These are phyloP conservation scores for Salminus brasiliensis DNA, from an alignment of 2,113 vertebrate genomes.

Conservation along the genomic window DNA sequence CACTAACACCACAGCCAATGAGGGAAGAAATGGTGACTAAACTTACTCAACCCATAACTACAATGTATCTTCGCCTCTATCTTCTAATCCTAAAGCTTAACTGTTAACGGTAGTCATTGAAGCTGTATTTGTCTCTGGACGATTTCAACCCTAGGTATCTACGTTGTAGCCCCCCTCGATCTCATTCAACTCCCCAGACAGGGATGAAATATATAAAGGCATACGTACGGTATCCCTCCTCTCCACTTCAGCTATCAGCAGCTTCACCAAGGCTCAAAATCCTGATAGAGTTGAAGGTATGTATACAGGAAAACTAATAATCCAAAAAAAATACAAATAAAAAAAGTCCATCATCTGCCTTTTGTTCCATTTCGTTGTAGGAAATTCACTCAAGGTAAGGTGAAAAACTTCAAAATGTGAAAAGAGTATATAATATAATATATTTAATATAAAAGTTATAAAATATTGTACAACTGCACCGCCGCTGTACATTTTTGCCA, in stretches of 20 bases:
- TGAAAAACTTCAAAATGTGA: conserved; percentile 63
- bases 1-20: conserved; percentile 24
- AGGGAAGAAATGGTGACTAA: conserved; percentile 24
- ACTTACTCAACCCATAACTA: conserved; percentile 39
- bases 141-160: conserved; percentile 34
- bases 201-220: conserved; percentile 40
- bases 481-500: conserved; percentile 77
- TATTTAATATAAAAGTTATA: conserved; percentile 74
- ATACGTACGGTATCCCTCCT: conserved; percentile 33
- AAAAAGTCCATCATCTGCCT: conserved; percentile 61
- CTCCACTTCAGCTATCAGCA: conserved; percentile 36
- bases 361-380: conserved; percentile 68
- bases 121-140: conserved; percentile 40
- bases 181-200: conserved; percentile 38
- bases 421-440: conserved; percentile 72
- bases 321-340: conserved; percentile 1
- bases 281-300: conserved; percentile 42
- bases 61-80: conserved; percentile 44
- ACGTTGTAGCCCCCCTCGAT: conserved; percentile 41
- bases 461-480: conserved; percentile 76
- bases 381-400: conserved; percentile 69
- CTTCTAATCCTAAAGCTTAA: conserved; percentile 47
- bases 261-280: conserved; percentile 37
- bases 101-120: conserved; percentile 45
- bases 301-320: conserved; percentile 28